Conservation (phyloP, 2,797 vertebrate species). For the Rhinichthys osculus region DNA sequence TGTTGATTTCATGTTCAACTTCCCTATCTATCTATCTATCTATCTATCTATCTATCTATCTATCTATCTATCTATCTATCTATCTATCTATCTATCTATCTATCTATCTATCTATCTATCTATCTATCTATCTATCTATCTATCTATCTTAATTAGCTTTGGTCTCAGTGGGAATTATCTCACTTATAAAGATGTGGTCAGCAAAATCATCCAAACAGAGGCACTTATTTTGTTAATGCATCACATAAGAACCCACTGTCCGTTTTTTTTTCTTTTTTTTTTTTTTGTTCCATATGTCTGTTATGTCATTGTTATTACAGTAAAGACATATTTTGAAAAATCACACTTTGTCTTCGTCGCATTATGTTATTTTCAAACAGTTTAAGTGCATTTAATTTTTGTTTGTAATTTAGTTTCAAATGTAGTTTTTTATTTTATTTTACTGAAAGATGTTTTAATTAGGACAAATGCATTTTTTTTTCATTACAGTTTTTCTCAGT, state of each 20-base stretch:
- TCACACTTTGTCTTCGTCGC: neutral
- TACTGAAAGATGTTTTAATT: neutral
- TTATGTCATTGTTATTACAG: conserved; percentile 2
- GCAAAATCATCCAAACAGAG: conserved; percentile 51
- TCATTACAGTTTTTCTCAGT: neutral
- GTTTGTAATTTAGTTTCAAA: neutral
- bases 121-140: neutral
- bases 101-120: neutral
- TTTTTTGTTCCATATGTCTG: neutral
- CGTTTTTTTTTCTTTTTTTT: too few relatives aligned
- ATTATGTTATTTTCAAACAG: neutral
- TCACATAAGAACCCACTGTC: conserved; percentile 7
- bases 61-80: conserved; percentile 7
- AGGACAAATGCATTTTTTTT: neutral
- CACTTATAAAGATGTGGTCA: conserved; percentile 48
- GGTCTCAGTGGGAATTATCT: conserved; percentile 39
- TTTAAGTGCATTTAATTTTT: neutral
- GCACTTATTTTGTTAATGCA: conserved; percentile 49
- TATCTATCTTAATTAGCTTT: conserved; percentile 26
- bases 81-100: conserved; percentile 6
- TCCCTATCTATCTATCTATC: conserved; percentile 8
- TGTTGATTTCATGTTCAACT: conserved; percentile 51
- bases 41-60: conserved; percentile 6
- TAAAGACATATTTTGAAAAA: neutral
- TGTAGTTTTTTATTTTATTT: neutral